Conservation (phyloP, 2,797 vertebrate species). For the Sardinella longiceps region DNA sequence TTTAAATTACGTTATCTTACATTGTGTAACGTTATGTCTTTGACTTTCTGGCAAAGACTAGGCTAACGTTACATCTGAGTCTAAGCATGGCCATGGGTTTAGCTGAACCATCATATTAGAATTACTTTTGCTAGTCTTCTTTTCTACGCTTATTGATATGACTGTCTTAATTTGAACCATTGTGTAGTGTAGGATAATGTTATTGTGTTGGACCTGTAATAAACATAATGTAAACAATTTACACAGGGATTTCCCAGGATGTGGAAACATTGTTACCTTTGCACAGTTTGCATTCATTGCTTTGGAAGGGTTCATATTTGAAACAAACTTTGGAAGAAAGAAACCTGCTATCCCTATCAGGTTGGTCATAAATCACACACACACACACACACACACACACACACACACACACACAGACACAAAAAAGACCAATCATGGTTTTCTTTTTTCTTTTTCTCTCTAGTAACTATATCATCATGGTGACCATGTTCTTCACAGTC, state of each 20-base stretch:
- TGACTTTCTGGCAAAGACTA: too few species aligned
- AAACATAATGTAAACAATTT: not conserved
- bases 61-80: too few species aligned
- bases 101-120: too few species aligned
- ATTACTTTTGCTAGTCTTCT: too few species aligned
- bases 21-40: too few species aligned
- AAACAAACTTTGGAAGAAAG: slow-evolving; percentile 88
- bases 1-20: too few species aligned
- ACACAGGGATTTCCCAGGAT: slow-evolving; percentile 90
- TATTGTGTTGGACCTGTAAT: too few species aligned
- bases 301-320: slow-evolving; percentile 90
- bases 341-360: slow-evolving; percentile 86
- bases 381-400: not conserved
- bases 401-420: not conserved
- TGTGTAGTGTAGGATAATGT: too few species aligned
- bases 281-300: slow-evolving; percentile 95
- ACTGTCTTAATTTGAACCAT: too few species aligned
- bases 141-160: too few species aligned
- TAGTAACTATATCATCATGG: slow-evolving; percentile 93
- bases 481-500: slow-evolving; percentile 96
- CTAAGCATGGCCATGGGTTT: too few species aligned
- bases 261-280: slow-evolving; percentile 95
- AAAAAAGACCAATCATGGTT: not conserved
- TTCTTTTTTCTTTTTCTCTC: slow-evolving; percentile 28
- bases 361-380: slow-evolving; percentile 63